Base-by-base conservation (phyloP, 2,113 vertebrate genomes). In the Salvelinus namaycush region DNA sequence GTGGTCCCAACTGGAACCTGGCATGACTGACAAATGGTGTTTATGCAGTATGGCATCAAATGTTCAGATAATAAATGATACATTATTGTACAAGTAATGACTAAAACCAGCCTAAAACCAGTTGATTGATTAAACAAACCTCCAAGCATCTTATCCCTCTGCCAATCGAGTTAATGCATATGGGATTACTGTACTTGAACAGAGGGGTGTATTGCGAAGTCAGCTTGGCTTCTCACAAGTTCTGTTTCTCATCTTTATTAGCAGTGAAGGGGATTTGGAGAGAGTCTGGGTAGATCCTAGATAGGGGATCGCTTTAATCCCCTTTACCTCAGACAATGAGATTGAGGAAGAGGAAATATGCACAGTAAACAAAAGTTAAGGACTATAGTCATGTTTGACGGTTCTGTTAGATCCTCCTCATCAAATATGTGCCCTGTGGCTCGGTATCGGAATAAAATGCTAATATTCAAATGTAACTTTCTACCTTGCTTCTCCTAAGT, bases 161-260 rank as follows among this genome's bases (percentile, higher is more conserved):
- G 81, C 80, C 79, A 79, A 13, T 81, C 57, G n/a, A 79, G 68
- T 49, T 78, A 74, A 87, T 84, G 84, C 82, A 84, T 87, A 76
- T 51, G 13, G 85, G 78, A 86, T 89, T 80, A 81, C 24, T 81
- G 75, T 76, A 73, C 79, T 66, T 57, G 76, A 72, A 34, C 51
- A 72, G 68, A 87, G 73, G 60, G 29, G 71, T 76, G 75, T 72
- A 34, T n/a, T 71, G 84, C 85, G 75, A 72, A 79, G 81, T 90
- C 88, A 87, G 85, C 81, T 83, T 71, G 34, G 72, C 76, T 75
- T 81, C 67, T 79, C 68, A 76, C 82, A 73, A 80, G 16, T 24
- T 81, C 71, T 73, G 76, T 87, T 87, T 75, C 75, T 78, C 73
- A 74, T 75, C 79, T 83, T 88, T 78, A 87, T 83, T 83, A 73